Evolutionary conservation across 2,113 vertebrate species (phyloP).

Genomic region (Tupaia tana): DNA sequence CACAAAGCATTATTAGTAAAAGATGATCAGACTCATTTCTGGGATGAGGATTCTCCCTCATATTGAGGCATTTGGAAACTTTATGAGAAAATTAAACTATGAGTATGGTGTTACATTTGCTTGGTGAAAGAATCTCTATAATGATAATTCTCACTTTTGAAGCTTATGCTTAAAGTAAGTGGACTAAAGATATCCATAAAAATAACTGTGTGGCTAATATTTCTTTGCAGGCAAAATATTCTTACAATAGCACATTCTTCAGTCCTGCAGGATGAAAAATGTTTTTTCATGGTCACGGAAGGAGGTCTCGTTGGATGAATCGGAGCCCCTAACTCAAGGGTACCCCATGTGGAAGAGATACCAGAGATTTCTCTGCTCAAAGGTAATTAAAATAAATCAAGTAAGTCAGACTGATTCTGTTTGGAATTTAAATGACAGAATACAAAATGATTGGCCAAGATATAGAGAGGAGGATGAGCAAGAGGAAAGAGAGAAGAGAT

Average conservation of each 20-base stretch:
- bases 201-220: neutral
- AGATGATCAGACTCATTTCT: neutral
- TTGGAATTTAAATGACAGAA: neutral
- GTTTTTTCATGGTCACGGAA: neutral
- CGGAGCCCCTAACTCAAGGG: neutral
- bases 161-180: neutral
- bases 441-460: neutral
- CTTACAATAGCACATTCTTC: neutral
- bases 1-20: neutral
- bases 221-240: neutral
- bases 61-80: neutral
- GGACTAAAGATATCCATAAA: neutral
- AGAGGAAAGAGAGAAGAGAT: neutral
- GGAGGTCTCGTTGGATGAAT: neutral
- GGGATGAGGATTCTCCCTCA: neutral
- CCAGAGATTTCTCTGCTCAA: neutral
- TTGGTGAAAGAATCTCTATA: neutral
- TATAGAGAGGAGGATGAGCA: neutral
- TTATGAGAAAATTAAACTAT: neutral
- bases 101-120: neutral
- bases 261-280: no score
- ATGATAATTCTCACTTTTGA: neutral
- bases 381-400: neutral
- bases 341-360: neutral
- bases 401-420: neutral